Percentiles rank a stretch among this genome's conserved stretches.
Evolutionary conservation across 2,113 vertebrate species (phyloP).

Genomic region (Ellobius talpinus): DNA sequence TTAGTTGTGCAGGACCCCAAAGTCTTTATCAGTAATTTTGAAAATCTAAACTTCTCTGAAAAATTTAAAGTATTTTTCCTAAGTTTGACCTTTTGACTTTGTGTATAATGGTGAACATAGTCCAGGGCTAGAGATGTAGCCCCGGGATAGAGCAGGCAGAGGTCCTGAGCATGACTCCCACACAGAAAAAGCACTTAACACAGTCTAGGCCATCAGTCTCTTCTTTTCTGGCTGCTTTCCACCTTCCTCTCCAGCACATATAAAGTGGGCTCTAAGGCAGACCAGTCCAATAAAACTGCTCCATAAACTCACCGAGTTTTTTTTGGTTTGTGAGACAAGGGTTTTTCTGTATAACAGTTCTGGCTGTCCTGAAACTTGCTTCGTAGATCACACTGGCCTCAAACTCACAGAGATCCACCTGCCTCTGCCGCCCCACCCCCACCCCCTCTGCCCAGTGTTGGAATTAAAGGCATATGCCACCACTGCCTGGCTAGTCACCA

Average conservation of each 20-base stretch:
- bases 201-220: neutral
- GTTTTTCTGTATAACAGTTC: no score
- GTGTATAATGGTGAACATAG: neutral
- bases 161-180: neutral
- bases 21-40: neutral
- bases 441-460: no score
- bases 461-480: no score
- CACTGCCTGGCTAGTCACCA: neutral
- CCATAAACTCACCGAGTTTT: neutral
- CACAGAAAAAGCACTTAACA: neutral
- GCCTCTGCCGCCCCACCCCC: no score
- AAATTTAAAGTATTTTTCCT: neutral
- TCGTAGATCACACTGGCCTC: no score
- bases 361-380: no score
- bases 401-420: no score
- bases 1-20: neutral
- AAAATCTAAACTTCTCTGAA: slow-evolving; percentile 20
- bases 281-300: neutral
- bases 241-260: neutral
- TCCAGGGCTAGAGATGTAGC: neutral
- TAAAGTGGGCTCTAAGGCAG: neutral
- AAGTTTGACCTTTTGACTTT: neutral
- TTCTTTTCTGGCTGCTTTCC: neutral
- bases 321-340: neutral
- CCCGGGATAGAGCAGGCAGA: no score